phyloP scores from a whole-genome alignment of 2,113 vertebrate genomes.

The Toxotes jaculatrix region DNA sequence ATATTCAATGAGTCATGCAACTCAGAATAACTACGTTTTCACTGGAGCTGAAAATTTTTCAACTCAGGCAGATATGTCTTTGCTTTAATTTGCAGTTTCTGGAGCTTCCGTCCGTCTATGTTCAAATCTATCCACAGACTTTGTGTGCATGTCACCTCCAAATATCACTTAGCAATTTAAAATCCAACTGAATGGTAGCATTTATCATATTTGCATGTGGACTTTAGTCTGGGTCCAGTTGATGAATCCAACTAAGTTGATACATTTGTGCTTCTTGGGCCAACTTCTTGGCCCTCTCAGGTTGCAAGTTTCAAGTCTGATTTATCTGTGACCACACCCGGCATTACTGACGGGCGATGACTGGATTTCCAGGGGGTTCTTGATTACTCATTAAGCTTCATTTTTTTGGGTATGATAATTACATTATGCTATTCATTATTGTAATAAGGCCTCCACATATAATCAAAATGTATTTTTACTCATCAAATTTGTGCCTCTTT shows the following conservation, averaged over 20 bases:
- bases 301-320: neutral
- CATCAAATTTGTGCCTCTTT: neutral
- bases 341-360: neutral
- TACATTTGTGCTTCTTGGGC: neutral
- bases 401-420: too few relatives aligned
- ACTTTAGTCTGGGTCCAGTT: neutral
- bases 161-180: neutral
- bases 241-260: neutral
- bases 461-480: neutral
- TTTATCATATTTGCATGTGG: neutral
- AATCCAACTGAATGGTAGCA: neutral
- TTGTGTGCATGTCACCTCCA: neutral
- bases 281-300: neutral
- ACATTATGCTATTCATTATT: too few relatives aligned
- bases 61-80: neutral
- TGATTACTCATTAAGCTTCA: neutral
- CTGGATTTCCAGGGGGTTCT: neutral
- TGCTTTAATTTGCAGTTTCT: neutral
- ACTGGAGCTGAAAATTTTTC: neutral
- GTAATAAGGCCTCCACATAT: neutral
- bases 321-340: neutral
- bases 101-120: neutral
- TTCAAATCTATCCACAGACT: neutral
- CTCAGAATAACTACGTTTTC: conserved; percentile 5
- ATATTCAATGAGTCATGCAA: conserved; percentile 2